A percentile compares a stretch with the other conserved stretches of the same genome.
Evolutionary conservation across 2,797 vertebrate genomes (phyloP).

Genomic region (Bradypus variegatus): DNA sequence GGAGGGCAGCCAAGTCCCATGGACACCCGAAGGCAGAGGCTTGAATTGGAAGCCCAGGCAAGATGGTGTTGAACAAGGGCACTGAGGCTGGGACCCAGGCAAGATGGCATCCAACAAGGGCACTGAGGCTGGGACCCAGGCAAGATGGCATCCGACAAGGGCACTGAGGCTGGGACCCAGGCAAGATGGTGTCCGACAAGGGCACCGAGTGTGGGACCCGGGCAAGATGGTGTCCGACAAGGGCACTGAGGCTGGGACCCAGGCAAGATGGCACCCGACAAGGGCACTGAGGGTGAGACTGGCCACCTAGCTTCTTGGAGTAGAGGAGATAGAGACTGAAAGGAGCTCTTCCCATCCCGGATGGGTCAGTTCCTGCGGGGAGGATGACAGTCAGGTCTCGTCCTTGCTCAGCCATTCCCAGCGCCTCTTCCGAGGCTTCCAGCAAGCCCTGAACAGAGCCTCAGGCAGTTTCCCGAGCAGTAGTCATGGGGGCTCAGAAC

Average conservation of each 20-base stretch:
- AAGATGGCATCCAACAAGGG: too few relatives aligned
- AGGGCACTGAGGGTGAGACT: too few relatives aligned
- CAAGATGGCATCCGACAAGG: too few relatives aligned
- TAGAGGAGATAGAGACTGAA: too few relatives aligned
- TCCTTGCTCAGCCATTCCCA: background rate
- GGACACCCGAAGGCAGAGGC: background rate
- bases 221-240: too few relatives aligned
- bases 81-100: too few relatives aligned
- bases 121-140: too few relatives aligned
- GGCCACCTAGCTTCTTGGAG: background rate
- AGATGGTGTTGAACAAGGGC: too few relatives aligned
- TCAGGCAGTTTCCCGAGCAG: background rate
- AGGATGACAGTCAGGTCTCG: background rate
- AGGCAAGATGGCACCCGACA: too few relatives aligned
- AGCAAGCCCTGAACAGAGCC: background rate
- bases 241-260: background rate
- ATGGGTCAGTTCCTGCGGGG: background rate
- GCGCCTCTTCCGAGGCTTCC: background rate
- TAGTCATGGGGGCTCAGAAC: background rate
- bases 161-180: too few relatives aligned
- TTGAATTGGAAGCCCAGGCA: background rate
- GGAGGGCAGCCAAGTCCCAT: rapidly evolving
- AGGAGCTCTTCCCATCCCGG: background rate
- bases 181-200: too few relatives aligned
- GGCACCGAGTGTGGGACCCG: too few relatives aligned